Evolutionary conservation across 2,797 vertebrate genomes (phyloP).

Genomic region (Gallinago nigripennis): DNA sequence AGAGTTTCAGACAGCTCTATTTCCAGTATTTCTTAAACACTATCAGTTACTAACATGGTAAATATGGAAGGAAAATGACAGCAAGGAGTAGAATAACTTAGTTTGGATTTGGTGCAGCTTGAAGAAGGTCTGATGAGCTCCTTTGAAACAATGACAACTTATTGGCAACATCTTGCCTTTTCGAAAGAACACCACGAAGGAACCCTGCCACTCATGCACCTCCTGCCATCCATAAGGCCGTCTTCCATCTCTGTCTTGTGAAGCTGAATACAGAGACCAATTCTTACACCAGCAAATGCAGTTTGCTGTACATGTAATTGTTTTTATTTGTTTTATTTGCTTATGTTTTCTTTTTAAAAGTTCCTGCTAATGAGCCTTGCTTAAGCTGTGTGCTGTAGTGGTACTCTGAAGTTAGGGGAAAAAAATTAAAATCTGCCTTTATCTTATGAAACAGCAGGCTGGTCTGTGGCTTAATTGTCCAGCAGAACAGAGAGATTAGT

Average conservation of each 20-base stretch:
- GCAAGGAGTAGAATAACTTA: neutral
- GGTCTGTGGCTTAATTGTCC: neutral
- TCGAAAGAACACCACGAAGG: neutral
- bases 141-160: neutral
- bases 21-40: neutral
- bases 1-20: neutral
- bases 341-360: neutral
- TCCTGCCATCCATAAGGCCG: accelerated
- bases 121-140: neutral
- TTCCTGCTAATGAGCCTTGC: neutral
- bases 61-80: neutral
- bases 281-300: neutral
- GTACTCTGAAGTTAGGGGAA: neutral
- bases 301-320: neutral
- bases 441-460: neutral
- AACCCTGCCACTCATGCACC: neutral
- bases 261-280: neutral
- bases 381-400: neutral
- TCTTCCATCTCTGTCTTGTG: neutral
- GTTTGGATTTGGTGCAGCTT: neutral
- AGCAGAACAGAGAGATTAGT: neutral
- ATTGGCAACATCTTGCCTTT: neutral
- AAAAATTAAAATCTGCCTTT: neutral
- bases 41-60: neutral
- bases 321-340: neutral